Evolutionary conservation across 2,113 vertebrate genomes (phyloP).

Genomic region (Parotia lawesii): DNA sequence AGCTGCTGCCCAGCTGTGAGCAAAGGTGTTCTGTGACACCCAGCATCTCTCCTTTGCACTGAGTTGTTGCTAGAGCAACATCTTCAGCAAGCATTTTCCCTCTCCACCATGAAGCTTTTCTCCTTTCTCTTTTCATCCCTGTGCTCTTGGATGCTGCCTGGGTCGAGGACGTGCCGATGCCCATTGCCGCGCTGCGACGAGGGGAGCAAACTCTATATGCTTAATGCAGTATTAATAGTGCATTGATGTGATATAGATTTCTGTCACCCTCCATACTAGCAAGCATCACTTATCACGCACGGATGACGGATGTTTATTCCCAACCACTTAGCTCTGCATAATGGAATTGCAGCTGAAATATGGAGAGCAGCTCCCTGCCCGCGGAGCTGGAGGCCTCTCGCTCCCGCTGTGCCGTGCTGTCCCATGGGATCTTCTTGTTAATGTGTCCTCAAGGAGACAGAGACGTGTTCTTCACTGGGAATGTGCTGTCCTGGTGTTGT

Average conservation of each 20-base stretch:
- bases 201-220: conserved; percentile 21
- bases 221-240: conserved; percentile 73
- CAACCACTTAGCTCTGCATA: conserved; percentile 68
- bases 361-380: conserved; percentile 52
- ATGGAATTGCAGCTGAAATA: conserved; percentile 69
- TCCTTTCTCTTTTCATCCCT: not conserved
- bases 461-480: not conserved
- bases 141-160: not conserved
- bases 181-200: conserved; percentile 6
- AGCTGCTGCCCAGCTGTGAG: not conserved
- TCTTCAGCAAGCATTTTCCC: not conserved
- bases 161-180: conserved; percentile 2
- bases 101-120: not conserved
- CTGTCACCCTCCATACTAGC: conserved; percentile 71
- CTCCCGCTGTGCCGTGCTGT: not conserved
- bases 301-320: conserved; percentile 71
- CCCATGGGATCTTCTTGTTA: not conserved
- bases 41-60: not conserved
- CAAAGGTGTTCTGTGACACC: not conserved
- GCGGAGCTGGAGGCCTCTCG: not conserved
- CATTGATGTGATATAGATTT: conserved; percentile 69
- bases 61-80: not conserved
- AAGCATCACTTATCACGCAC: conserved; percentile 63
- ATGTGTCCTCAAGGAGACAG: not conserved
- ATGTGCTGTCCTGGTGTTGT: fast-evolving